Percentiles rank a stretch among this genome's conserved stretches.
Evolutionary conservation across 2,888 invertebrate species (phyloP).

Genomic region (Caenorhabditis japonica): DNA sequence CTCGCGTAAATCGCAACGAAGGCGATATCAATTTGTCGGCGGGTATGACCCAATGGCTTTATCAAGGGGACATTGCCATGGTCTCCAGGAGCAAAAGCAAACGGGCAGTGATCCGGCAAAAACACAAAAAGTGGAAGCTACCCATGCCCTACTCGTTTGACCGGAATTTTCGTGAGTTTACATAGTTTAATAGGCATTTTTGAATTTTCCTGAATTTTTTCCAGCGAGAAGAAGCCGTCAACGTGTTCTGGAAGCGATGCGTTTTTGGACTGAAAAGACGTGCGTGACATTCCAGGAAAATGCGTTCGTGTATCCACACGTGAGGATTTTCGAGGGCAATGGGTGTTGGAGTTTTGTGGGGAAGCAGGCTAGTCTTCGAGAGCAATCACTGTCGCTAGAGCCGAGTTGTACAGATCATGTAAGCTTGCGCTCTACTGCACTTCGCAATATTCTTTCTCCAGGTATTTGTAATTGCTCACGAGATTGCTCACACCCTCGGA

Average conservation of each 20-base stretch:
- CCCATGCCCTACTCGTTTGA: slow-evolving; percentile 52
- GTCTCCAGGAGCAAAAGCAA: neutral
- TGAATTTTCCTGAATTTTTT: neutral
- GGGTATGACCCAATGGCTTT: slow-evolving; percentile 15
- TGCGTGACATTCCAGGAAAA: slow-evolving; percentile 54
- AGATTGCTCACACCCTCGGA: slow-evolving; percentile 63
- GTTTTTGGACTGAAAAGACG: slow-evolving; percentile 55
- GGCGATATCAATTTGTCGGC: slow-evolving; percentile 31
- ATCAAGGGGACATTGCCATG: slow-evolving; percentile 41
- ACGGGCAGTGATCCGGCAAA: slow-evolving; percentile 19
- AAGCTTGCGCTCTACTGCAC: no score
- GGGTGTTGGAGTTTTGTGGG: slow-evolving; percentile 65
- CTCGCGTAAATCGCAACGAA: slow-evolving; percentile 42
- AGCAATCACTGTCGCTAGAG: slow-evolving; percentile 54
- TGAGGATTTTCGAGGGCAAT: slow-evolving; percentile 44
- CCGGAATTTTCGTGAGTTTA: slow-evolving; percentile 42
- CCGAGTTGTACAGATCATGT: slow-evolving; percentile 54
- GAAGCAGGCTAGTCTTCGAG: slow-evolving; percentile 28
- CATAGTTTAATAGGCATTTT: slow-evolving; percentile 6
- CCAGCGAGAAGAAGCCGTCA: slow-evolving; percentile 33
- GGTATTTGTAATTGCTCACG: slow-evolving; percentile 61
- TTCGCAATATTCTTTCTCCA: no score
- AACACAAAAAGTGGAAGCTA: slow-evolving; percentile 44
- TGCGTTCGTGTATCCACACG: slow-evolving; percentile 19
- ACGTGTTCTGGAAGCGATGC: slow-evolving; percentile 51